Base-by-base conservation (phyloP, 2,888 invertebrate species). In the Drosophila nigricruria region DNA sequence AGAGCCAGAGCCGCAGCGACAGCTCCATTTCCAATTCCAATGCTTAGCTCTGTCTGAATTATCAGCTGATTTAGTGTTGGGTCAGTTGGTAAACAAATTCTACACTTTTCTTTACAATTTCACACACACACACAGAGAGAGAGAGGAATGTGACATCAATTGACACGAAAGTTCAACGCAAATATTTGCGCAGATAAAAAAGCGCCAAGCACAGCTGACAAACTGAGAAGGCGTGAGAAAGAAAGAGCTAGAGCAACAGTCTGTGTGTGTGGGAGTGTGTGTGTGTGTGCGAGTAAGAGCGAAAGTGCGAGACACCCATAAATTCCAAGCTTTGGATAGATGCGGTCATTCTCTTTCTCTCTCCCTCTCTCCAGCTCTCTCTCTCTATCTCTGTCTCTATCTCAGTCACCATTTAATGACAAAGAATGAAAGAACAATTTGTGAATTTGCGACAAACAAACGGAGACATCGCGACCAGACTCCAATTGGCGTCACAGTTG, bases 401-500 rank as follows among this genome's bases (percentile, higher is more conserved):
- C 64, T 49, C 68, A 38, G 38, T 63, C 73, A 67, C 65, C 75
- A 82, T 85, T 85, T 89, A 89, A 86, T 82, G 88, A 82, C 88
- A 89, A 89, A 85, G 88, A 88, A 88, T 85, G 82, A 88, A 89
- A 80, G 77, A 82, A 89, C 86, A 89, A 86, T 89, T 89, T 89
- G 88, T 89, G 88, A 85, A 85, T 85, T 80, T 89, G 82, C 90
- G 90, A 85, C 86, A 88, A 80, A 86, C 86, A 88, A 88, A 89
- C 82, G 86, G 86, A 88, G 86, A 87, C 83, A 87, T 87, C 86
- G 90, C 86, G 82, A 79, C 70, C 88, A 76, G 88, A 88, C 90
- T 89, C 86, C 90, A 90, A 87, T 87, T 90, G 81, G 68, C 82
- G 68, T 79, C 75, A 81, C 65, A 62, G 63, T 50, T 27, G 18